Evolutionary conservation across 1,140 invertebrate genomes (phyloP).

Genomic region (Chrysomallon squamiferum): DNA sequence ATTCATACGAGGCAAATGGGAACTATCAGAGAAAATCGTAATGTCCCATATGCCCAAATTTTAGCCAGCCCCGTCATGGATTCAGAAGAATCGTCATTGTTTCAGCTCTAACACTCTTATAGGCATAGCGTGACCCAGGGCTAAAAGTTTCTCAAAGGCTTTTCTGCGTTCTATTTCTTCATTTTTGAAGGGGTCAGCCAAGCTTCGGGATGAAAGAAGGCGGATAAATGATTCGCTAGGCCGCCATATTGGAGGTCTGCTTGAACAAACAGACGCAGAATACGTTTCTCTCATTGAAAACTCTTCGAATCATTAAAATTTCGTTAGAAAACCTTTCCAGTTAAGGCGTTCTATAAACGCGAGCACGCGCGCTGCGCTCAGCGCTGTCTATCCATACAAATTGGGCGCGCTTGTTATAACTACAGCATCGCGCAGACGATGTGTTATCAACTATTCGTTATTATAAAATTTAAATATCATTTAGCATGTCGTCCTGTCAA

Average conservation of each 20-base stretch:
- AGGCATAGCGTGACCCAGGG: constrained; percentile 4
- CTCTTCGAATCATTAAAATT: constrained; percentile 9
- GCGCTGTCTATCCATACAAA: not conserved
- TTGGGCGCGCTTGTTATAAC: too few relatives aligned
- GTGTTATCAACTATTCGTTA: not conserved
- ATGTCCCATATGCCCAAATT: constrained; percentile 9
- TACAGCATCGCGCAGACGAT: too few relatives aligned
- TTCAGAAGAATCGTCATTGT: constrained; percentile 4
- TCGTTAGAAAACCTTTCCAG: constrained; percentile 5
- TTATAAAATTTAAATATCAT: constrained; percentile 12
- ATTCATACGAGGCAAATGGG: constrained; percentile 4
- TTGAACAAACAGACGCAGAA: not conserved
- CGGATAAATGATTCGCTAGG: constrained; percentile 5
- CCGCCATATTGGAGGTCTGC: constrained; percentile 7
- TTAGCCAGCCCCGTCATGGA: not conserved
- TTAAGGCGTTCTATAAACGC: not conserved
- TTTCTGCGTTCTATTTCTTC: constrained; percentile 1
- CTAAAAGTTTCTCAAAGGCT: constrained; percentile 6
- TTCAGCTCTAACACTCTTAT: constrained; percentile 2
- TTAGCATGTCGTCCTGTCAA: constrained; percentile 6
- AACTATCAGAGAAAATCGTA: too few relatives aligned
- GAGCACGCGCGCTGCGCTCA: not conserved
- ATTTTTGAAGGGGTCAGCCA: constrained; percentile 1
- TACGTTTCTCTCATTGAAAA: constrained; percentile 6
- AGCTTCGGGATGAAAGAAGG: not conserved